Conservation (phyloP, 2,797 vertebrate genomes). For the Cossypha caffra region DNA sequence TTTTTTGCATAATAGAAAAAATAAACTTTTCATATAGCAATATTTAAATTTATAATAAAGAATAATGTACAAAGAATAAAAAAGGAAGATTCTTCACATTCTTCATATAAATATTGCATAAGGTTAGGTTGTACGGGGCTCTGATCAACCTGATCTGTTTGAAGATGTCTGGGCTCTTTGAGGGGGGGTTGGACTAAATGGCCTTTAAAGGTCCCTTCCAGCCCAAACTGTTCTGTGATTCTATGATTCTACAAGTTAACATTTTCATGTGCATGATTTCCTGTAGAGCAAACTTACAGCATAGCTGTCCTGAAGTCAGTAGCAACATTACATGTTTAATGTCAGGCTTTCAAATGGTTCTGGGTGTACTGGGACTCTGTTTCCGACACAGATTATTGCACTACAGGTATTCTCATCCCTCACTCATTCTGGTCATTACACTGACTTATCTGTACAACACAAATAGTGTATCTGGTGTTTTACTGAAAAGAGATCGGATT, state of each 20-base stretch:
- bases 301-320: neutral
- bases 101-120: neutral
- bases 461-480: accelerated
- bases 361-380: neutral
- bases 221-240: neutral
- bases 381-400: neutral
- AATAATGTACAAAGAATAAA: neutral
- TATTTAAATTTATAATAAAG: neutral
- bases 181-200: neutral
- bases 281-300: neutral
- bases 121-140: accelerated
- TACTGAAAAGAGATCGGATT: neutral
- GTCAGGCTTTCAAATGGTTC: neutral
- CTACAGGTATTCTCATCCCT: neutral
- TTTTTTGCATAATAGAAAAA: neutral
- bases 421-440: neutral
- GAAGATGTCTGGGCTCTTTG: neutral
- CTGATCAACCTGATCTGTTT: neutral
- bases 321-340: neutral
- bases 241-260: neutral
- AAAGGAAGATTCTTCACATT: neutral
- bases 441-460: accelerated
- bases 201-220: neutral
- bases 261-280: neutral
- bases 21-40: neutral